These are phyloP conservation scores for Minunthozetes semirufus DNA, from an alignment of 2,888 invertebrate species.

Conservation along the genomic window DNA sequence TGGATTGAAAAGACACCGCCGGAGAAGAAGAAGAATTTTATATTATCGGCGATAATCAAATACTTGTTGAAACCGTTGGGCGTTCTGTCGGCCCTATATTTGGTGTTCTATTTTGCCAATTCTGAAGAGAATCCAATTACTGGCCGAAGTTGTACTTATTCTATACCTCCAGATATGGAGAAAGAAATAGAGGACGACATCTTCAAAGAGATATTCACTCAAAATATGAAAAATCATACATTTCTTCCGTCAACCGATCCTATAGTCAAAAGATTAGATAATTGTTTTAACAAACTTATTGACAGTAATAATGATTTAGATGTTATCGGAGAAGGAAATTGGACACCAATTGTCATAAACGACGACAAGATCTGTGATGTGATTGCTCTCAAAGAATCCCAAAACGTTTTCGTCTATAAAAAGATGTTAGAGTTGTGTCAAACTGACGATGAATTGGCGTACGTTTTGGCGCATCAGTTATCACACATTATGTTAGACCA, in stretches of 20 bases:
- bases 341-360: slow-evolving; percentile 52
- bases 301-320: slow-evolving; percentile 52
- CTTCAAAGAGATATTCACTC: neutral
- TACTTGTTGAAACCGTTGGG: no score
- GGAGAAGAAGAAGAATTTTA: no score
- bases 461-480: slow-evolving; percentile 58
- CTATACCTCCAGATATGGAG: neutral
- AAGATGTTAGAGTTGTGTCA: slow-evolving; percentile 53
- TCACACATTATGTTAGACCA: slow-evolving; percentile 56
- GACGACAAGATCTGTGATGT: slow-evolving; percentile 45
- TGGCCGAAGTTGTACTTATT: neutral
- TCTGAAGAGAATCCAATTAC: neutral
- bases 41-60: no score
- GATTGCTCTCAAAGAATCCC: slow-evolving; percentile 54
- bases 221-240: neutral
- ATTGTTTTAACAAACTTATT: slow-evolving; percentile 50
- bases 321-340: slow-evolving; percentile 50
- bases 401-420: slow-evolving; percentile 56
- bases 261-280: slow-evolving; percentile 47
- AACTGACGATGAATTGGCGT: slow-evolving; percentile 55
- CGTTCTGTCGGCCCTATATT: no score
- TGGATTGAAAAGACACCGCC: no score
- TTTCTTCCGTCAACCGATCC: slow-evolving; percentile 40
- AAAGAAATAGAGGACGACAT: neutral
- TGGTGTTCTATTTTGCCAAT: no score